Conservation (phyloP, 1,140 invertebrate genomes). For the Ylistrum balloti region DNA sequence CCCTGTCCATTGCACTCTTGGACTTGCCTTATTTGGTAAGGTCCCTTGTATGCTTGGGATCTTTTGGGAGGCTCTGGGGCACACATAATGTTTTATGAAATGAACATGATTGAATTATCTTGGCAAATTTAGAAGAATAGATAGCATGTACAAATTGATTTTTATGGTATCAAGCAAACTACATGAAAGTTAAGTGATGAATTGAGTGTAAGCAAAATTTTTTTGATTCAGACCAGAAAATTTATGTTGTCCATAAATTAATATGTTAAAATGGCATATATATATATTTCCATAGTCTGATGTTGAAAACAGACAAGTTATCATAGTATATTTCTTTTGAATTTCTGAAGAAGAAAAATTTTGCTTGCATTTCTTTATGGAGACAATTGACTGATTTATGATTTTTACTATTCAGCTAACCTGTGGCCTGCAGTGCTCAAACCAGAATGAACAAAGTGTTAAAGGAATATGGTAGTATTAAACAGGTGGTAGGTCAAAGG, state of each 20-base stretch:
- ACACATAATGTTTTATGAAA: neutral
- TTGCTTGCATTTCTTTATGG: neutral
- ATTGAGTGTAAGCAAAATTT: no score
- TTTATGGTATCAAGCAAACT: no score
- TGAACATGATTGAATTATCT: no score
- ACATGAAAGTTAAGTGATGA: no score
- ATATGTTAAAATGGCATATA: no score
- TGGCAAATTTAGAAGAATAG: no score
- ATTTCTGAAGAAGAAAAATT: neutral
- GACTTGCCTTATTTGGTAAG: slow-evolving; percentile 38
- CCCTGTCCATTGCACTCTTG: slow-evolving; percentile 31
- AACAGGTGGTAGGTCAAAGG: slow-evolving; percentile 30
- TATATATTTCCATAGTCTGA: no score
- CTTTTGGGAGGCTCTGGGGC: slow-evolving; percentile 1
- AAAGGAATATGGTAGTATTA: slow-evolving; percentile 39
- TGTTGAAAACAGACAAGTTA: no score
- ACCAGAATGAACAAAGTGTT: slow-evolving; percentile 10
- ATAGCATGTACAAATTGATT: no score
- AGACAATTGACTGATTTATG: slow-evolving; percentile 24
- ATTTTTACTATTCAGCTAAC: slow-evolving; percentile 40
- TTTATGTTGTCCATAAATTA: no score
- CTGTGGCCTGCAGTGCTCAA: slow-evolving; percentile 13
- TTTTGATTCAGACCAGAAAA: no score
- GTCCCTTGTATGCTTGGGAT: slow-evolving; percentile 37
- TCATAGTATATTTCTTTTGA: no score